A percentile compares a stretch with the other conserved stretches of the same genome.
phyloP scores from a whole-genome alignment of 1,140 invertebrate species.

The Drosophila rhopaloa region DNA sequence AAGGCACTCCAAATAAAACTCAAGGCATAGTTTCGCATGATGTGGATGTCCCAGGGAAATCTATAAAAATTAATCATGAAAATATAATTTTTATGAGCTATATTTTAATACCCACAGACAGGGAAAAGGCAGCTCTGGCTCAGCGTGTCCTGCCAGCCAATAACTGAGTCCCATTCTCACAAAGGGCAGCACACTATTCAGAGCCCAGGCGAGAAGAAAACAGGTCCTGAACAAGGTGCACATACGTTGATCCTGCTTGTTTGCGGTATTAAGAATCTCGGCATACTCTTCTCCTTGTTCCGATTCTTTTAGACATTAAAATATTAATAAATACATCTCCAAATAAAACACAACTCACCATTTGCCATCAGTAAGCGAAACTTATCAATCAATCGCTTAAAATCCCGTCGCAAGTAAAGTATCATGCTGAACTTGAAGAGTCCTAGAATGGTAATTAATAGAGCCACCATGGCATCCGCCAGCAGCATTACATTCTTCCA shows the following conservation, averaged over 20 bases:
- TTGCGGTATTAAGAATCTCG: conserved; percentile 22
- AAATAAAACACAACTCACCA: conserved; percentile 5
- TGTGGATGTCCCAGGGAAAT: conserved; percentile 50
- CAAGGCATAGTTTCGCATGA: conserved; percentile 11
- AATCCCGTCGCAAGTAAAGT: conserved; percentile 29
- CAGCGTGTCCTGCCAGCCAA: conserved; percentile 24
- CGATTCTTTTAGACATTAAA: conserved; percentile 10
- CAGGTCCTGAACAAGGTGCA: conserved; percentile 41
- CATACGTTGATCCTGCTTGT: conserved; percentile 42
- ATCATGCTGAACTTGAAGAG: conserved; percentile 54
- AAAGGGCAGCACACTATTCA: conserved; percentile 28
- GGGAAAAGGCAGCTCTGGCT: conserved; percentile 46
- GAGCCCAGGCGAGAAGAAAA: conserved; percentile 38
- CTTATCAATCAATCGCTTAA: conserved; percentile 13
- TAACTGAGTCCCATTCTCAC: conserved; percentile 26
- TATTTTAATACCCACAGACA: conserved; percentile 31
- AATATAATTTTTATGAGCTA: not conserved
- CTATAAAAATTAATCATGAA: not conserved
- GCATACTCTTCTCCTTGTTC: conserved; percentile 6
- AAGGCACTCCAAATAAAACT: conserved; percentile 25
- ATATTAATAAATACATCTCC: not conserved
- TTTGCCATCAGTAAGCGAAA: conserved; percentile 23
- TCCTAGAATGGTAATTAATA: conserved; percentile 40
- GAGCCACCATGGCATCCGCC: conserved; percentile 41
- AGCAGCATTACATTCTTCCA: conserved; percentile 30